These are phyloP conservation scores for Orcinus orca DNA, from an alignment of 2,113 vertebrate genomes.

Conservation along the genomic window DNA sequence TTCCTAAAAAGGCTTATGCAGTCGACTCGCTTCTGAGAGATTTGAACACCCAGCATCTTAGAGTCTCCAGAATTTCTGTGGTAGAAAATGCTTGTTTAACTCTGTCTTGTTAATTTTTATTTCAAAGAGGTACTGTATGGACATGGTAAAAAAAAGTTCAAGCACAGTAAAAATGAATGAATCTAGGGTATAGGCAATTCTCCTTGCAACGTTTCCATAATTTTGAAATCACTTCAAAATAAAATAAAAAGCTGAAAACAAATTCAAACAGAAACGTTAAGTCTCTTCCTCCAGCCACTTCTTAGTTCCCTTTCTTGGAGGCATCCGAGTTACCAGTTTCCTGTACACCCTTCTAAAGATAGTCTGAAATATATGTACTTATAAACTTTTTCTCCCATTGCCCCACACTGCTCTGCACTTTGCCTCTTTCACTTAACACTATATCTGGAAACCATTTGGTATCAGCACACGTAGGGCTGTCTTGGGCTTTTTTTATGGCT, in stretches of 20 bases:
- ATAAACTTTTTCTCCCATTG: not conserved
- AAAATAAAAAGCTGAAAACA: not conserved
- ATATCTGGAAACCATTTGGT: not conserved
- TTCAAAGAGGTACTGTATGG: not conserved
- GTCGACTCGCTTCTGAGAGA: not conserved
- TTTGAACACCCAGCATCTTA: not conserved
- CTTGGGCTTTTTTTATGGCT: not conserved
- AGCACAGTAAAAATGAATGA: not conserved
- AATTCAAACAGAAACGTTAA: not conserved
- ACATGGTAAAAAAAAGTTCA: not conserved
- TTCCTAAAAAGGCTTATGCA: not conserved
- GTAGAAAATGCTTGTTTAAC: not conserved
- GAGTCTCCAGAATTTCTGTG: not conserved
- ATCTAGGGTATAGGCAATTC: not conserved
- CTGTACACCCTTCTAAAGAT: constrained; percentile 34
- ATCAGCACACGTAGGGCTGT: not conserved
- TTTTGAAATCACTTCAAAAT: not conserved
- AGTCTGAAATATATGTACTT: not conserved
- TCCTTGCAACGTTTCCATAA: not conserved
- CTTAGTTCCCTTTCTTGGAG: not conserved
- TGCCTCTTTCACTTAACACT: not conserved
- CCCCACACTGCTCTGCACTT: not conserved
- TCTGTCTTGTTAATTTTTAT: not conserved
- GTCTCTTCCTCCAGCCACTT: not conserved
- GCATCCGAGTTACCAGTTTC: not conserved